Conservation (phyloP, 1,140 invertebrate species). For the Hypothenemus hampei region DNA sequence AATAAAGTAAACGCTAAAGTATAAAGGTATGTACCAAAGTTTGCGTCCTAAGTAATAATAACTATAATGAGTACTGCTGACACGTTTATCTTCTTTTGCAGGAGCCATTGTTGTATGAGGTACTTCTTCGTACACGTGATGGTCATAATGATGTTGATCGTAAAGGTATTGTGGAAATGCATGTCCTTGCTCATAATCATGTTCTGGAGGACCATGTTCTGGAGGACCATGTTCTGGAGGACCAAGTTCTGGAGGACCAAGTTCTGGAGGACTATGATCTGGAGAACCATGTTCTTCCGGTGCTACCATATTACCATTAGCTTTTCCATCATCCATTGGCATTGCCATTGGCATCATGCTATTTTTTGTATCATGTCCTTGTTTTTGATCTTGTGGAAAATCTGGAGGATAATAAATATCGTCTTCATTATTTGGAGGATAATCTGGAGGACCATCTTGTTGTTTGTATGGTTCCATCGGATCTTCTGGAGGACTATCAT, state of each 20-base stretch:
- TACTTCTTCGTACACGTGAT: conserved; percentile 47
- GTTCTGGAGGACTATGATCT: conserved; percentile 9
- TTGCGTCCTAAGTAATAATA: conserved; percentile 78
- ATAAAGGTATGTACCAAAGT: conserved; percentile 75
- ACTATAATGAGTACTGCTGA: conserved; percentile 67
- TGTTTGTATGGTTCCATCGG: conserved; percentile 23
- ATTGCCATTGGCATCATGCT: conserved; percentile 7
- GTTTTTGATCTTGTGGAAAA: conserved; percentile 15
- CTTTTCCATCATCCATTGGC: conserved; percentile 1
- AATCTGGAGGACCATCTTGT: conserved; percentile 18
- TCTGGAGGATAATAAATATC: conserved; percentile 32
- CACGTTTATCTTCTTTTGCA: conserved; percentile 51
- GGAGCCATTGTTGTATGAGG: conserved; percentile 46
- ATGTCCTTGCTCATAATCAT: conserved; percentile 16
- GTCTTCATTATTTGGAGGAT: conserved; percentile 26
- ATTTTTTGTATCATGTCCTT: conserved; percentile 1
- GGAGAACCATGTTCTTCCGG: not conserved
- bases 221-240: conserved; percentile 6
- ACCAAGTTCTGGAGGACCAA: not conserved
- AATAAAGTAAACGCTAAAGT: conserved; percentile 80
- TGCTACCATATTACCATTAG: conserved; percentile 1
- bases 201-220: conserved; percentile 25
- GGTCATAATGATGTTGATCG: conserved; percentile 35
- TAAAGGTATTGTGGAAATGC: conserved; percentile 30
- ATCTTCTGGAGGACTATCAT: conserved; percentile 21